Evolutionary conservation across 1,140 invertebrate genomes (phyloP), one percentile per base, ranked within the genome.

Genomic region (Papilio polyxenes): DNA sequence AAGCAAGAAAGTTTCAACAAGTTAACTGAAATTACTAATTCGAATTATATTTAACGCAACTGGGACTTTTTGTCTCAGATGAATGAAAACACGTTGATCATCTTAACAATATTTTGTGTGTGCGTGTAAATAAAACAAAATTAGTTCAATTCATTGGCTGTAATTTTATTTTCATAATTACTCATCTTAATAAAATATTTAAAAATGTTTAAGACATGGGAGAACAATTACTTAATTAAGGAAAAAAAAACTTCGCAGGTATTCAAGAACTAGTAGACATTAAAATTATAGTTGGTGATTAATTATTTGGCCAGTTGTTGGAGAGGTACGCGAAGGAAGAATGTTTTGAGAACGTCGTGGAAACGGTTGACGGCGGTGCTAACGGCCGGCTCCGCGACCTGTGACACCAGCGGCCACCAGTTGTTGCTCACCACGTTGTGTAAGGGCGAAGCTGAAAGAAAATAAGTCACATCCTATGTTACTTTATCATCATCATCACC

Each of bases 251-350:
- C 51, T 59, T 59, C 8, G 6, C n/a, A 59, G 56, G 56, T n/a
- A 59, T 59, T 59, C 56, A 6, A 59, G 17, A n/a, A 59, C 0
- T 51, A 9, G 56, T 59, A 20, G 56, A 59, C n/a, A 59, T 2
- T n/a, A n/a, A 59, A 15, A 8, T 59, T 6, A 15, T 53, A 53
- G 17, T 53, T 53, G 8, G 31, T 72, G 37, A 69, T 69, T 4
- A 69, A 72, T 6, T 72, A 72, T 72, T 72, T 72, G 31, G 23
- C 15, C 56, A 78, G 31, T n/a, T 78, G 51, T 37, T 62, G 31
- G 3, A 78, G 23, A 3, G 76, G 76, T 59, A 78, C 53, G 76
- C 53, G 49, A 1, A 78, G 37, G 53, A 78, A 78, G 76, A 78
- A 78, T 0, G 53, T 78, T 40, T 78, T 40, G 11, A 78, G 31